These are phyloP conservation scores for Coremacera marginata DNA, from an alignment of 2,888 invertebrate genomes.

Conservation along the genomic window DNA sequence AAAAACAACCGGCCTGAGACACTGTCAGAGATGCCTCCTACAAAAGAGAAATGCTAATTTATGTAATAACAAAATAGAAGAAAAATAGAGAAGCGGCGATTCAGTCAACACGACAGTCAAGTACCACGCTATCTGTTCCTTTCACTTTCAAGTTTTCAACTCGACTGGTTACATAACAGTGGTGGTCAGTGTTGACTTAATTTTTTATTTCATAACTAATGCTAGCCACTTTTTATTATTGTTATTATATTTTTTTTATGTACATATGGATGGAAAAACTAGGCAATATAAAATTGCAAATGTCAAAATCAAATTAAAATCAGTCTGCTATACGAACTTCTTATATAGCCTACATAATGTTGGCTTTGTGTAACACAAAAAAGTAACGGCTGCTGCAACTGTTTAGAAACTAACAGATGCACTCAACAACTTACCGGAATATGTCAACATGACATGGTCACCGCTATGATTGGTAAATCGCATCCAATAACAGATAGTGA, in stretches of 20 bases:
- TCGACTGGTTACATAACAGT: conserved; percentile 4
- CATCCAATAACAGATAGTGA: conserved; percentile 86
- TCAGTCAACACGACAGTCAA: conserved; percentile 48
- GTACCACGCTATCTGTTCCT: conserved; percentile 58
- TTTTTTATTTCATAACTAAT: conserved; percentile 9
- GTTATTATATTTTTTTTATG: not conserved
- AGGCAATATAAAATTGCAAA: not conserved
- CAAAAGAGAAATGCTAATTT: too few species aligned
- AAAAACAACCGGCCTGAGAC: too few species aligned
- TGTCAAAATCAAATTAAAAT: too few species aligned
- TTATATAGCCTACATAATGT: too few species aligned
- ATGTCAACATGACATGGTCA: conserved; percentile 86
- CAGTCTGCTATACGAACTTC: too few species aligned
- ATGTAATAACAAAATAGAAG: too few species aligned
- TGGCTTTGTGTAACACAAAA: too few species aligned
- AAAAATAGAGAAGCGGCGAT: too few species aligned
- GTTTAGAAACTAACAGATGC: too few species aligned
- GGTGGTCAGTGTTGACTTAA: conserved; percentile 12
- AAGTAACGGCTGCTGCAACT: too few species aligned
- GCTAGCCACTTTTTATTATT: conserved; percentile 10
- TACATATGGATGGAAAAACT: not conserved
- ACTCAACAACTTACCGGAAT: conserved; percentile 76
- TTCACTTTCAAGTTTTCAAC: conserved; percentile 57
- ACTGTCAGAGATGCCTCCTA: too few species aligned
- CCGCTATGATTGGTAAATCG: conserved; percentile 85